Evolutionary conservation across 2,888 invertebrate species (phyloP).

Genomic region (Quadroppia sp.): DNA sequence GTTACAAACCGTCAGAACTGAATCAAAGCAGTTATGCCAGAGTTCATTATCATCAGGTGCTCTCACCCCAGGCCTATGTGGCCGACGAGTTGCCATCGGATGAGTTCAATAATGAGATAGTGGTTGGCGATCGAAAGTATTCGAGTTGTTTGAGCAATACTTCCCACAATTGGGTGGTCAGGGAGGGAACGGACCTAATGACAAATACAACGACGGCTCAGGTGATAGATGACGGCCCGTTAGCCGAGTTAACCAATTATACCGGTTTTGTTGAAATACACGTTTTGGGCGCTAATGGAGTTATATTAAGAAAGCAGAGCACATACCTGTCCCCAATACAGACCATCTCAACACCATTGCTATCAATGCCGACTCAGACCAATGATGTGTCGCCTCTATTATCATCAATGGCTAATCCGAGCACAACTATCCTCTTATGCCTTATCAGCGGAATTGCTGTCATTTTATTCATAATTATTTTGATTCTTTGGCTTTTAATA

Average conservation of each 20-base stretch:
- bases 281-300: conserved; percentile 58
- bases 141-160: conserved; percentile 43
- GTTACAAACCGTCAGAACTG: conserved; percentile 9
- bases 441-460: conserved; percentile 64
- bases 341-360: conserved; percentile 42
- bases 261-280: conserved; percentile 79
- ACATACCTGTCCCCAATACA: conserved; percentile 45
- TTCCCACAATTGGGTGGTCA: conserved; percentile 32
- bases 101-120: conserved; percentile 42
- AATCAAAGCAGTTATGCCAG: conserved; percentile 38
- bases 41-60: conserved; percentile 37
- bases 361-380: conserved; percentile 46
- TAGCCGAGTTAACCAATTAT: conserved; percentile 74
- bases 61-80: conserved; percentile 65
- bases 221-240: conserved; percentile 62
- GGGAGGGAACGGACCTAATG: conserved; percentile 32
- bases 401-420: conserved; percentile 44
- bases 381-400: conserved; percentile 37
- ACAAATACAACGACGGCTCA: conserved; percentile 31
- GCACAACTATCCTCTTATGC: conserved; percentile 57
- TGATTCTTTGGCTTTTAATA: conserved; percentile 61
- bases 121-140: conserved; percentile 46
- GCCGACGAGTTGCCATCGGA: conserved; percentile 70
- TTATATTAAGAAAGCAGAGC: conserved; percentile 46
- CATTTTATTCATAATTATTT: conserved; percentile 61